Evolutionary conservation across 2,888 invertebrate genomes (phyloP).

Genomic region (Drosophila anceps): DNA sequence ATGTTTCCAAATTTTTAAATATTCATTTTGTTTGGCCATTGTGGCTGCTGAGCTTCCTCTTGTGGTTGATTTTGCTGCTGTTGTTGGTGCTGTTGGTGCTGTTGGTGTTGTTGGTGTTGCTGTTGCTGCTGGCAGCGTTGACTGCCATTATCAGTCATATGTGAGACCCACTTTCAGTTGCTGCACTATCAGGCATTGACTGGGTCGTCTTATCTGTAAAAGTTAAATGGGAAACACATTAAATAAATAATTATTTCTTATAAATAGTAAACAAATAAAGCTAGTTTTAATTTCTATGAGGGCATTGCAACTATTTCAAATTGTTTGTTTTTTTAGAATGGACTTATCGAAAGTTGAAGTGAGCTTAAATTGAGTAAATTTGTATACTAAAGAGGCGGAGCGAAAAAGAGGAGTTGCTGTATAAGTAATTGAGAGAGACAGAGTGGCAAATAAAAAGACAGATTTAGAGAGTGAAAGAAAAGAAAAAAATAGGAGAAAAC

Average conservation of each 20-base stretch:
- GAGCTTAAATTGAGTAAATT: background rate
- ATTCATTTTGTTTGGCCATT: constrained; percentile 82
- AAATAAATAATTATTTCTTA: constrained; percentile 39
- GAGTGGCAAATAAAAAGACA: too few relatives aligned
- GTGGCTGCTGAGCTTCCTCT: constrained; percentile 55
- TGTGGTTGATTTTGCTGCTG: constrained; percentile 25
- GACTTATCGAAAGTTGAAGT: background rate
- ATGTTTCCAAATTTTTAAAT: constrained; percentile 91
- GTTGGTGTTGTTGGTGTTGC: constrained; percentile 21
- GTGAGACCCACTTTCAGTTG: constrained; percentile 56
- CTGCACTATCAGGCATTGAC: constrained; percentile 65
- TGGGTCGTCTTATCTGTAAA: constrained; percentile 57
- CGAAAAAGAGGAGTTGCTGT: background rate
- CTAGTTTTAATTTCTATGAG: background rate
- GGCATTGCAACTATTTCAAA: background rate
- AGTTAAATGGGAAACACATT: constrained; percentile 40
- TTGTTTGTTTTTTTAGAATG: background rate
- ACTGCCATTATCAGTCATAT: constrained; percentile 68
- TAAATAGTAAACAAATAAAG: constrained; percentile 34
- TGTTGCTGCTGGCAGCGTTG: constrained; percentile 32
- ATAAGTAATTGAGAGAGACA: background rate
- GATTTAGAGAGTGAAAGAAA: too few relatives aligned
- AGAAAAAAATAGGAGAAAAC: too few relatives aligned
- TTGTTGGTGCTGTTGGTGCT: too few relatives aligned
- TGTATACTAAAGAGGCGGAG: background rate